These are phyloP conservation scores for Machimus atricapillus DNA, from an alignment of 2,888 invertebrate species.

Conservation along the genomic window DNA sequence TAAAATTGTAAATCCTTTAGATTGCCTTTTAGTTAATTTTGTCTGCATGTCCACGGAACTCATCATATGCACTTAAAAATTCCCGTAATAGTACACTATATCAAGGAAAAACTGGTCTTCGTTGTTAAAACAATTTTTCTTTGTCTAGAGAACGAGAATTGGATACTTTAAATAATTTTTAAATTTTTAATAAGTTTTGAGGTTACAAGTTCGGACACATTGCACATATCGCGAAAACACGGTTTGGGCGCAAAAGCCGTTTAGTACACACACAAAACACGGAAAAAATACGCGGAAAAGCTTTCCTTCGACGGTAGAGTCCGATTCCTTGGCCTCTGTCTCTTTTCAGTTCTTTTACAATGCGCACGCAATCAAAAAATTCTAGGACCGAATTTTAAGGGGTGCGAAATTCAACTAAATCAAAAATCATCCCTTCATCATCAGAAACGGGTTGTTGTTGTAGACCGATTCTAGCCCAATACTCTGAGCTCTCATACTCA, in stretches of 20 bases:
- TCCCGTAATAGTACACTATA: not conserved
- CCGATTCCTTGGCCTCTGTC: slow-evolving; percentile 27
- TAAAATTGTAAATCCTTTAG: not conserved
- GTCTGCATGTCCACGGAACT: not conserved
- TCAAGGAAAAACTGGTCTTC: not conserved
- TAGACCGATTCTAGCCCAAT: not conserved
- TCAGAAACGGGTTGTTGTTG: slow-evolving; percentile 45
- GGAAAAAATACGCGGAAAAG: slow-evolving; percentile 12
- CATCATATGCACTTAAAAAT: not conserved
- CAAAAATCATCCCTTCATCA: slow-evolving; percentile 48
- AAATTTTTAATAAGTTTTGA: slow-evolving; percentile 42
- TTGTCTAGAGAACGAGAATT: not conserved
- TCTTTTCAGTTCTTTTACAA: slow-evolving; percentile 25
- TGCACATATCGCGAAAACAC: slow-evolving; percentile 44
- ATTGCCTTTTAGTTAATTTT: not conserved
- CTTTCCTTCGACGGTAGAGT: slow-evolving; percentile 32
- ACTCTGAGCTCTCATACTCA: not conserved
- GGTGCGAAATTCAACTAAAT: slow-evolving; percentile 50
- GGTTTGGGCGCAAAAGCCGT: slow-evolving; percentile 43
- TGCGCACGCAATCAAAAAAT: slow-evolving; percentile 47
- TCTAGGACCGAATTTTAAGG: slow-evolving; percentile 48
- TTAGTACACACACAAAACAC: slow-evolving; percentile 28
- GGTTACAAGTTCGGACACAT: slow-evolving; percentile 45
- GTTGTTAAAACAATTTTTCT: not conserved
- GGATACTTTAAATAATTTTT: slow-evolving; percentile 4